These are phyloP conservation scores for Pachyrhynchus sulphureomaculatus DNA, from an alignment of 1,140 invertebrate species.

Conservation along the genomic window DNA sequence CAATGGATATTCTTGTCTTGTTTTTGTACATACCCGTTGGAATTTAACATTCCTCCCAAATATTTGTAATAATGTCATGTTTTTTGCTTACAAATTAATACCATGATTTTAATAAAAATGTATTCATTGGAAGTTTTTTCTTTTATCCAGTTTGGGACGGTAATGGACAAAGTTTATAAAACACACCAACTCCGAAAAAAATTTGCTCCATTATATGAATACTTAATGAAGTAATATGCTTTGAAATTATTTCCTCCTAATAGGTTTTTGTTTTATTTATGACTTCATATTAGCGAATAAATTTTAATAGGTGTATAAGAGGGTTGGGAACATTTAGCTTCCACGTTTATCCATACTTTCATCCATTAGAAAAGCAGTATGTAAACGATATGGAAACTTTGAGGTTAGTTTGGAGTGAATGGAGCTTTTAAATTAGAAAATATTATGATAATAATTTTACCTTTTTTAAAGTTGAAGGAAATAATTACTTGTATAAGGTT, in stretches of 20 bases:
- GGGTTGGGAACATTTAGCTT: background rate
- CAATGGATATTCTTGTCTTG: no score
- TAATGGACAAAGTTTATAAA: background rate
- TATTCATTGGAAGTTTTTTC: background rate
- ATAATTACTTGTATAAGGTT: no score
- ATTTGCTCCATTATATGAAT: conserved; percentile 3
- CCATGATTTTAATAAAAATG: background rate
- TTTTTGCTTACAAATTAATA: conserved; percentile 1
- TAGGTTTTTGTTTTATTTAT: conserved; percentile 6
- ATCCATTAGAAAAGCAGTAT: background rate
- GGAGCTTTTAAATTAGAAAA: no score
- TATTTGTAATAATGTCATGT: no score
- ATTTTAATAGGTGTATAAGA: background rate
- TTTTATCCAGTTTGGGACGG: background rate
- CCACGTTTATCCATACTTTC: background rate
- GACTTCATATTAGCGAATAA: background rate
- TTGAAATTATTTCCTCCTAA: conserved; percentile 5
- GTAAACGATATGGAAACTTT: background rate
- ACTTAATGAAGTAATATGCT: conserved; percentile 1
- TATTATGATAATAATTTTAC: no score
- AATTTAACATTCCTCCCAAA: no score
- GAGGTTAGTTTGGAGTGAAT: no score
- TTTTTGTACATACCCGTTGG: no score
- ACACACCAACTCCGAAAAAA: background rate
- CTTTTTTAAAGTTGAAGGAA: no score